These are phyloP conservation scores for Atherix ibis DNA, from an alignment of 2,888 invertebrate genomes.

Conservation along the genomic window DNA sequence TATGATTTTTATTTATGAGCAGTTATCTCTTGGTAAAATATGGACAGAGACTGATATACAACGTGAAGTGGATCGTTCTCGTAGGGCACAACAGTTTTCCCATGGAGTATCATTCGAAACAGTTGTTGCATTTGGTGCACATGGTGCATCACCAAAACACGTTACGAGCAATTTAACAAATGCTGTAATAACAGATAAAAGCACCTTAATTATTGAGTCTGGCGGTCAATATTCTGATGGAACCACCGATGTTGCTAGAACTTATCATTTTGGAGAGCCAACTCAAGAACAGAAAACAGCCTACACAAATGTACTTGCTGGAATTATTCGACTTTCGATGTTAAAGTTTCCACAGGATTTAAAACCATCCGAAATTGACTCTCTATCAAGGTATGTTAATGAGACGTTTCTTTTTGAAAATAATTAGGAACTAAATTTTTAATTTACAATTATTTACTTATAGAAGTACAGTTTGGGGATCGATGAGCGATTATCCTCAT, in stretches of 20 bases:
- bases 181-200: conserved; percentile 50
- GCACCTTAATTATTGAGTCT: conserved; percentile 79
- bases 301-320: conserved; percentile 70
- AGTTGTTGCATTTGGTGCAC: conserved; percentile 72
- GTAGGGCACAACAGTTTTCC: conserved; percentile 55
- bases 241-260: conserved; percentile 81
- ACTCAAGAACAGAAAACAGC: conserved; percentile 54
- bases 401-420: not conserved
- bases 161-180: conserved; percentile 49
- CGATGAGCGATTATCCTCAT: conserved; percentile 74
- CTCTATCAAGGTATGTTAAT: conserved; percentile 42
- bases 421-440: too few species aligned
- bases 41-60: conserved; percentile 62
- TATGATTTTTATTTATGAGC: not conserved
- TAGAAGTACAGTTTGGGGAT: conserved; percentile 64
- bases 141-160: conserved; percentile 82
- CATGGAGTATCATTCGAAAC: conserved; percentile 70
- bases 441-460: too few species aligned
- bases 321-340: conserved; percentile 54
- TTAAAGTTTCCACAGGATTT: conserved; percentile 57
- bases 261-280: conserved; percentile 73
- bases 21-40: conserved; percentile 21
- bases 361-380: conserved; percentile 59
- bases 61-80: conserved; percentile 51
- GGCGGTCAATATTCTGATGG: conserved; percentile 94